These are phyloP conservation scores for Sinocyclocheilus grahami DNA, from an alignment of 2,113 vertebrate species.

Conservation along the genomic window DNA sequence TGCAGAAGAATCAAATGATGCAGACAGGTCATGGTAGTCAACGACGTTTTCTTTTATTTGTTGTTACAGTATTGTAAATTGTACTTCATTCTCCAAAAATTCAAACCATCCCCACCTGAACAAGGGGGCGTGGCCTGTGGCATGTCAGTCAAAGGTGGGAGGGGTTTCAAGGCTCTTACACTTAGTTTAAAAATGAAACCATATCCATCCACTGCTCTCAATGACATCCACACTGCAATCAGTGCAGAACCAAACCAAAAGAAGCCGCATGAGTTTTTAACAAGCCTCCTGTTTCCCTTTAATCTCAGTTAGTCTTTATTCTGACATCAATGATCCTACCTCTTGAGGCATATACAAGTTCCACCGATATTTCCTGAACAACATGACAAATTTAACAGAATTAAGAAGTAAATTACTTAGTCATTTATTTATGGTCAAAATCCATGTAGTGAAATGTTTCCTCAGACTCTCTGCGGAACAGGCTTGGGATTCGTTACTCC, in stretches of 20 bases:
- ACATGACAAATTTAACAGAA: constrained; percentile 39
- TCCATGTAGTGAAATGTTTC: constrained; percentile 54
- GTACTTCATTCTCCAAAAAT: constrained; percentile 49
- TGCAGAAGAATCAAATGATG: constrained; percentile 21
- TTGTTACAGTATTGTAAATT: constrained; percentile 58
- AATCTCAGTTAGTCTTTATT: constrained; percentile 15
- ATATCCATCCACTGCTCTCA: constrained; percentile 41
- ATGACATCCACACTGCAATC: constrained; percentile 40
- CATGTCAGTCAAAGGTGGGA: constrained; percentile 57
- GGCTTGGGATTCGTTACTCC: constrained; percentile 42
- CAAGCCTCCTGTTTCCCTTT: constrained; percentile 16
- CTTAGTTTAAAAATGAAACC: constrained; percentile 54
- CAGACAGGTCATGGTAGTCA: constrained; percentile 43
- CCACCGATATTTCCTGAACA: constrained; percentile 41
- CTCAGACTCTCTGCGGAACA: constrained; percentile 31
- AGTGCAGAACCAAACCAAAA: constrained; percentile 40
- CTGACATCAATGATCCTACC: constrained; percentile 38
- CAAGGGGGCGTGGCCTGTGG: constrained; percentile 41
- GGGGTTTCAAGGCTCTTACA: constrained; percentile 49
- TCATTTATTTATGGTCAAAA: constrained; percentile 50
- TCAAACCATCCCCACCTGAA: constrained; percentile 31
- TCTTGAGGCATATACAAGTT: constrained; percentile 46
- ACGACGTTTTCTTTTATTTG: constrained; percentile 52
- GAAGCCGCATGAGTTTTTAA: constrained; percentile 46
- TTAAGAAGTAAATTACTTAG: constrained; percentile 50